These are phyloP conservation scores for Tanytarsus gracilentus DNA, from an alignment of 2,888 invertebrate species.

Conservation along the genomic window DNA sequence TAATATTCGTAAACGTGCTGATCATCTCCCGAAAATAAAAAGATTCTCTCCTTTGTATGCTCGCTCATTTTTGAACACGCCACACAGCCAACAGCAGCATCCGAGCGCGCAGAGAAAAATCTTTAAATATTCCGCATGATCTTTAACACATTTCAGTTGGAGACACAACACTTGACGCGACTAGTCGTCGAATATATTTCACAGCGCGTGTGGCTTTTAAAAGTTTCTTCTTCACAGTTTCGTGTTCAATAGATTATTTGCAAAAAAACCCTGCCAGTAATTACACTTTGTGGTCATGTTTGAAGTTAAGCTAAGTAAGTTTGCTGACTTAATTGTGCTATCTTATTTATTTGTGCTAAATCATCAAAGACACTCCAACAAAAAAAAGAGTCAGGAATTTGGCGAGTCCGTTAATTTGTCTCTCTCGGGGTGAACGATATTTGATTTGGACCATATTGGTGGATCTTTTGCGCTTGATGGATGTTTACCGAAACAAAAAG, in stretches of 20 bases:
- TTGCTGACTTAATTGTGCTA: too few relatives aligned
- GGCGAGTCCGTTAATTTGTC: too few relatives aligned
- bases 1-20: not conserved
- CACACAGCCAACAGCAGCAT: not conserved
- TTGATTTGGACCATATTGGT: too few relatives aligned
- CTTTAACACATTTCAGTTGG: slow-evolving; percentile 17
- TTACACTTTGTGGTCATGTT: not conserved
- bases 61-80: not conserved
- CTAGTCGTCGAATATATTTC: not conserved
- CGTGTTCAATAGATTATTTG: too few relatives aligned
- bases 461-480: too few relatives aligned
- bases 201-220: not conserved
- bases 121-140: slow-evolving; percentile 26
- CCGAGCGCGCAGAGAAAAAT: not conserved
- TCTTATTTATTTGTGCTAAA: too few relatives aligned
- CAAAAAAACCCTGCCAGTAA: too few relatives aligned
- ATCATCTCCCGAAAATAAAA: not conserved
- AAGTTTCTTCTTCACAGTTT: not conserved
- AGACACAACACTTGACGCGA: slow-evolving; percentile 15
- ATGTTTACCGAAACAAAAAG: too few relatives aligned
- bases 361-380: too few relatives aligned
- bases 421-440: too few relatives aligned
- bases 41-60: not conserved
- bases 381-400: too few relatives aligned
- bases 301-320: not conserved